A percentile compares a stretch with the other conserved stretches of the same genome.
phyloP scores from a whole-genome alignment of 2,888 invertebrate species.

The Leptogaster cylindrica region DNA sequence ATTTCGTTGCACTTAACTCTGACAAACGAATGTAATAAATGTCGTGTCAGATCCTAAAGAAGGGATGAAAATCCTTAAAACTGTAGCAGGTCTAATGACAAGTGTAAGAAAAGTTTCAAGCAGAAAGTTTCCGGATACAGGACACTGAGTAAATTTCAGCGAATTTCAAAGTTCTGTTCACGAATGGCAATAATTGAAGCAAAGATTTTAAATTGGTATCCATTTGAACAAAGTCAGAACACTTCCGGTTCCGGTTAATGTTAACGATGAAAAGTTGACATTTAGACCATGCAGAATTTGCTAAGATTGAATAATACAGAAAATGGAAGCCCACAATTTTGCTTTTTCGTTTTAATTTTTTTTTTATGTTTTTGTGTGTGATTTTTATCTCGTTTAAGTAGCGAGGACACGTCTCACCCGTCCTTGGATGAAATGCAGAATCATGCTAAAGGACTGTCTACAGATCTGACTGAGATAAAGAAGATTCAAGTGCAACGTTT shows the following conservation, averaged over 20 bases:
- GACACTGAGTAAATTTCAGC: too few relatives aligned
- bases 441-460: constrained; percentile 10
- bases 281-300: background rate
- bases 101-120: too few relatives aligned
- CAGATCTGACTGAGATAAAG: background rate
- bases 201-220: background rate
- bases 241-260: background rate
- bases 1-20: too few relatives aligned
- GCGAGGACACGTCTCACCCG: background rate
- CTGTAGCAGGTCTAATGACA: too few relatives aligned
- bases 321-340: too few relatives aligned
- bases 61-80: too few relatives aligned
- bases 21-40: too few relatives aligned
- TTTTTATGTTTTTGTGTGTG: background rate
- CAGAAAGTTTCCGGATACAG: too few relatives aligned
- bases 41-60: too few relatives aligned
- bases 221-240: background rate
- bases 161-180: too few relatives aligned
- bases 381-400: background rate
- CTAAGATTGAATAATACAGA: background rate
- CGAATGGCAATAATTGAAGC: background rate
- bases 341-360: too few relatives aligned
- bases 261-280: constrained; percentile 4
- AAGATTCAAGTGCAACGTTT: background rate
- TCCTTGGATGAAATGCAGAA: constrained; percentile 1